These are phyloP conservation scores for Centrocercus urophasianus DNA, from an alignment of 2,113 vertebrate species.

Conservation along the genomic window DNA sequence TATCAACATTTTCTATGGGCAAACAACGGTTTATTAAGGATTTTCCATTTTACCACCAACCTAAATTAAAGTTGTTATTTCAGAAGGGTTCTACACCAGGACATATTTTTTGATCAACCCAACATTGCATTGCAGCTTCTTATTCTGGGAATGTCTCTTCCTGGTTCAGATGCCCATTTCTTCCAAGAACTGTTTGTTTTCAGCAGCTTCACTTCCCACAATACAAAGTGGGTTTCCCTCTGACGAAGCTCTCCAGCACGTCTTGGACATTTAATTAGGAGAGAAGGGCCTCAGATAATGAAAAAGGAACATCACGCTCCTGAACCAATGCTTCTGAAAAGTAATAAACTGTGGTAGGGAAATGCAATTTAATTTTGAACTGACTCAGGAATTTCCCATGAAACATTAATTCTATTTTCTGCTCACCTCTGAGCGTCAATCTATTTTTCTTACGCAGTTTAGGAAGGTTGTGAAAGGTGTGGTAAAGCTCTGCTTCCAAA, in stretches of 20 bases:
- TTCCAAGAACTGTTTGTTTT: not conserved
- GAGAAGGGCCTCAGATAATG: constrained; percentile 58
- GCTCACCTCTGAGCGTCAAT: constrained; percentile 62
- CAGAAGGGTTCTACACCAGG: not conserved
- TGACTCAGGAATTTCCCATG: constrained; percentile 68
- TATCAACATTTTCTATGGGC: not conserved
- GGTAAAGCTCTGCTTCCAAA: not conserved
- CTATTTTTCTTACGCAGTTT: constrained; percentile 45
- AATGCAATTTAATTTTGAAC: constrained; percentile 69
- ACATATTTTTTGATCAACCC: not conserved
- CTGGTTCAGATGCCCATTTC: not conserved
- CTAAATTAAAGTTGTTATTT: not conserved
- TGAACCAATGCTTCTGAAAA: constrained; percentile 55
- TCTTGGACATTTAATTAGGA: constrained; percentile 58
- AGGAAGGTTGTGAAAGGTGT: constrained; percentile 30
- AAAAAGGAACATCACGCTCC: constrained; percentile 59
- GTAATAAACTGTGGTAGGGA: constrained; percentile 53
- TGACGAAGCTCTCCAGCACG: constrained; percentile 20
- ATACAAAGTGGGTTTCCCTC: constrained; percentile 19
- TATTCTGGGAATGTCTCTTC: not conserved
- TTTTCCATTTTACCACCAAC: not conserved
- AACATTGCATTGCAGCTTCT: not conserved
- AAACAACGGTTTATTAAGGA: not conserved
- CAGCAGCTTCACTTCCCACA: not conserved
- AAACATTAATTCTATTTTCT: constrained; percentile 71